Percentiles rank a stretch among this genome's conserved stretches.
phyloP scores from a whole-genome alignment of 53 echinoderm and acorn worm genomes.

The Holothuria leucospilota region DNA sequence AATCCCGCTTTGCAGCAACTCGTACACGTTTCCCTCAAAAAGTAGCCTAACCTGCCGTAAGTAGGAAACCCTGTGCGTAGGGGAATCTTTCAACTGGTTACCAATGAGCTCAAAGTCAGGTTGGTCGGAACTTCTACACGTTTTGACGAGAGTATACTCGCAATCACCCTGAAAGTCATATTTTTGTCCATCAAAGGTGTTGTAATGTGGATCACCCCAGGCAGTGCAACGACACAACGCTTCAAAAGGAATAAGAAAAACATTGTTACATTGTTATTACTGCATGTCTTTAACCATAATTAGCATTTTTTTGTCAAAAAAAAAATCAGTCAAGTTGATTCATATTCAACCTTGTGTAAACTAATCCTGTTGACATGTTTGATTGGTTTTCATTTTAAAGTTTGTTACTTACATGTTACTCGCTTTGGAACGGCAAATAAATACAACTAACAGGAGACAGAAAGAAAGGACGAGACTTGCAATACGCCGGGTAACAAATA shows the following conservation, averaged over 20 bases:
- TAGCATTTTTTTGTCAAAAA: too few species aligned
- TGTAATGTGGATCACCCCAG: slow-evolving; percentile 6
- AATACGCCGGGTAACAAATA: too few species aligned
- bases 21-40: neutral
- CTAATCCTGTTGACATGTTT: too few species aligned
- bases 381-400: too few species aligned
- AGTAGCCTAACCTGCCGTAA: neutral
- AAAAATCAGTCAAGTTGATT: too few species aligned
- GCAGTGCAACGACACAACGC: neutral
- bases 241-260: neutral
- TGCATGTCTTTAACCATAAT: too few species aligned
- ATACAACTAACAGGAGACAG: too few species aligned
- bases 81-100: neutral
- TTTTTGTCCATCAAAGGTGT: neutral
- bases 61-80: neutral
- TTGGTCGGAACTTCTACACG: neutral
- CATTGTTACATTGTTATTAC: too few species aligned
- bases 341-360: too few species aligned
- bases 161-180: slow-evolving; percentile 29
- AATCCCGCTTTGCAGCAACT: neutral
- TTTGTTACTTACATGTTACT: too few species aligned
- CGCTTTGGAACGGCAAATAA: too few species aligned
- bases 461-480: too few species aligned
- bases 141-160: neutral
- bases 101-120: neutral